phyloP scores from a whole-genome alignment of 2,888 invertebrate species.

The Gibbula magus region DNA sequence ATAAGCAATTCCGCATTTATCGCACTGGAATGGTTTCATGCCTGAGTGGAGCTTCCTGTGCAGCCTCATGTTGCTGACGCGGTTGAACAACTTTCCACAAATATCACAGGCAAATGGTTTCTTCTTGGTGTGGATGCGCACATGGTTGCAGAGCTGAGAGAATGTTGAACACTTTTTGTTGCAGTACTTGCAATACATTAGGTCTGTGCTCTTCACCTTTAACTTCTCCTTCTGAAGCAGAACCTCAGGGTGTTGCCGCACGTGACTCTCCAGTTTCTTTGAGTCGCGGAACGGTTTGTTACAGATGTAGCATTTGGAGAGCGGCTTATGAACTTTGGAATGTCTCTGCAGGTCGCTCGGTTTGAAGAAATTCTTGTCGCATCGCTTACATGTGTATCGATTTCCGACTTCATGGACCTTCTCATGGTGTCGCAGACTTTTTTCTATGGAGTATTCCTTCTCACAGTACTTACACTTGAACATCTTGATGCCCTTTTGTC shows the following conservation, averaged over 20 bases:
- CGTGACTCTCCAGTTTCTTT: neutral
- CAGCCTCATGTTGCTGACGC: constrained; percentile 12
- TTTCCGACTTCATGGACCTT: constrained; percentile 11
- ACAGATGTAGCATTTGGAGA: neutral
- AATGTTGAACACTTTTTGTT: neutral
- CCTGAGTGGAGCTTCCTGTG: constrained; percentile 11
- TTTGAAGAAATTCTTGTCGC: constrained; percentile 12
- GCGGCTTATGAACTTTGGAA: neutral
- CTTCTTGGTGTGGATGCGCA: constrained; percentile 2
- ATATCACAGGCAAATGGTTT: constrained; percentile 4
- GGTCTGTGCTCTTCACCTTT: neutral
- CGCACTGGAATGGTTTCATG: neutral
- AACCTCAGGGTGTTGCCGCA: constrained; percentile 3
- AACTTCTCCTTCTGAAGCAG: neutral
- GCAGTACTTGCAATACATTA: neutral
- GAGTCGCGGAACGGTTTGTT: constrained; percentile 6
- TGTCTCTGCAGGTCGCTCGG: constrained; percentile 10
- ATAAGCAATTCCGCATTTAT: neutral
- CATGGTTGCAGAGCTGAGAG: constrained; percentile 7
- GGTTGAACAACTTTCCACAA: constrained; percentile 7
- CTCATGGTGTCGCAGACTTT: constrained; percentile 7
- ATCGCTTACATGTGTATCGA: neutral
- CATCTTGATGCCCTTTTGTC: neutral
- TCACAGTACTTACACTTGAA: constrained; percentile 17
- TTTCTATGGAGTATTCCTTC: constrained; percentile 2